These are phyloP conservation scores for Clepsis dumicolana DNA, from an alignment of 2,888 invertebrate genomes.

Conservation along the genomic window DNA sequence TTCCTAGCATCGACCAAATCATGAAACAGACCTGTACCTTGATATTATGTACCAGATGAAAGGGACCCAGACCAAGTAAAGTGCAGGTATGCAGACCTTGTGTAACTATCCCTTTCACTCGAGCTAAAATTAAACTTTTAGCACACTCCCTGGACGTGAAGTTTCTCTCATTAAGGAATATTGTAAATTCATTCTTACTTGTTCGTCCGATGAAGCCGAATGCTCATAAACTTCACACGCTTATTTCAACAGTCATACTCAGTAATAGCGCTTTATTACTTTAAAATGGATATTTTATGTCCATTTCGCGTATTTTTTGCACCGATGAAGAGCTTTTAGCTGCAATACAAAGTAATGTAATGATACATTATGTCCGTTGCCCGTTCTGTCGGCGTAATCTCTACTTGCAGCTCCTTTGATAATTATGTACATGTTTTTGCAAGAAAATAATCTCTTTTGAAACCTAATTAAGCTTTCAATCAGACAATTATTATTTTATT, in stretches of 20 bases:
- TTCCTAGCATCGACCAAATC: too few species aligned
- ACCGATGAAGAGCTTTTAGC: constrained; percentile 12
- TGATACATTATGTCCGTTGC: constrained; percentile 18
- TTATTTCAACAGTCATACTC: constrained; percentile 42
- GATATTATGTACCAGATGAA: constrained; percentile 30
- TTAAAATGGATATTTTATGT: constrained; percentile 39
- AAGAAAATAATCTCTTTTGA: neutral
- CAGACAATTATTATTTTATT: neutral
- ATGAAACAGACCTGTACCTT: constrained; percentile 7
- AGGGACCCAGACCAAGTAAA: too few species aligned
- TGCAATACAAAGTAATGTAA: constrained; percentile 20
- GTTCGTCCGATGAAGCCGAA: constrained; percentile 23
- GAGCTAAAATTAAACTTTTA: constrained; percentile 63
- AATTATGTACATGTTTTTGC: neutral
- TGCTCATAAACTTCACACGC: constrained; percentile 31
- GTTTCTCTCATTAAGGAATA: constrained; percentile 70
- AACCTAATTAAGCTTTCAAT: neutral
- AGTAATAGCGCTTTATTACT: constrained; percentile 36
- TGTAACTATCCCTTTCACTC: constrained; percentile 23
- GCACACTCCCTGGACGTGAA: constrained; percentile 56
- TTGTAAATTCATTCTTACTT: constrained; percentile 56
- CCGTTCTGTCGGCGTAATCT: neutral
- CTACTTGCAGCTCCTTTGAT: neutral
- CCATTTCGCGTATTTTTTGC: constrained; percentile 32
- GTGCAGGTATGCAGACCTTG: constrained; percentile 11